These are phyloP conservation scores for Meandrina meandrites DNA, from an alignment of 92 coral and sea anemone species.

Conservation along the genomic window DNA sequence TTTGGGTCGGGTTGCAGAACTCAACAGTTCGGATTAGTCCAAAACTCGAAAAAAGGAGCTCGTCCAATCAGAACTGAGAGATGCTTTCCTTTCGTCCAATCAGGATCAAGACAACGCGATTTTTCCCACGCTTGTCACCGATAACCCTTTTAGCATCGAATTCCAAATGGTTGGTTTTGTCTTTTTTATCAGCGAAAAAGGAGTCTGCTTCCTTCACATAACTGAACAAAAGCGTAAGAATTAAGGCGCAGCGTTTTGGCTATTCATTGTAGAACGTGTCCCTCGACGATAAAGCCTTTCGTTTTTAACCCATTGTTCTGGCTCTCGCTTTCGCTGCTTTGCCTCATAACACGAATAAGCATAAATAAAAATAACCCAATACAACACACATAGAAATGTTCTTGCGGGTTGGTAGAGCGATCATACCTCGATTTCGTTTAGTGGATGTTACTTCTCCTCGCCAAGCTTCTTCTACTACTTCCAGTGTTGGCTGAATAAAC, in stretches of 20 bases:
- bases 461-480: conserved; percentile 78
- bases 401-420: neutral
- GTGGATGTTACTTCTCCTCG: conserved; percentile 70
- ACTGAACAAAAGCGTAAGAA: no score
- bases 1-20: no score
- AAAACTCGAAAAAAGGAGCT: neutral
- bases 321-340: no score
- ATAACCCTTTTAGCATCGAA: neutral
- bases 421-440: conserved; percentile 72
- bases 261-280: no score
- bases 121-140: neutral
- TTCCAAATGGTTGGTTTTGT: neutral
- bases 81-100: no score
- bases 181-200: neutral
- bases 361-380: neutral
- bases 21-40: no score
- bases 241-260: no score
- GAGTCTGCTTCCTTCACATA: neutral
- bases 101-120: no score
- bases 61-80: neutral
- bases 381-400: neutral
- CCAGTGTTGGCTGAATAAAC: conserved; percentile 71
- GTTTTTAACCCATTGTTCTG: no score
- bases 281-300: no score
- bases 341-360: no score